A percentile compares a stretch with the other conserved stretches of the same genome.
phyloP scores from a whole-genome alignment of 2,113 vertebrate species.

The Protobothrops flavoviridis region DNA sequence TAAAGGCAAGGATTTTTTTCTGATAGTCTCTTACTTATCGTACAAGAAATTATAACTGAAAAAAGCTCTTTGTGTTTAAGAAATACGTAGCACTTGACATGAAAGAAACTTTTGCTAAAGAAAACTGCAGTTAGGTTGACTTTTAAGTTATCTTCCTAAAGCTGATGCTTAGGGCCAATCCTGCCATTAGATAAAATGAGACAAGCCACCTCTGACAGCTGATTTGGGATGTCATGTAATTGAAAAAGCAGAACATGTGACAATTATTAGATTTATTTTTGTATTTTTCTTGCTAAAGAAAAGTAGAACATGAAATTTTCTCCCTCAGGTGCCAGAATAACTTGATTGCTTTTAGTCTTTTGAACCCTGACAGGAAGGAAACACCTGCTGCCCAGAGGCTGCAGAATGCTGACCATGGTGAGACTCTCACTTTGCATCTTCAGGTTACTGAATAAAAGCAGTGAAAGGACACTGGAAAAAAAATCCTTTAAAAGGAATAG shows the following conservation, averaged over 20 bases:
- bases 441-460: background rate
- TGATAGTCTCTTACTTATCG: background rate
- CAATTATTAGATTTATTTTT: background rate
- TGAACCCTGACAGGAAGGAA: background rate
- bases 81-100: background rate
- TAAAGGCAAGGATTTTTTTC: background rate
- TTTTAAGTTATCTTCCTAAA: background rate
- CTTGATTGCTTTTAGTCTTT: background rate
- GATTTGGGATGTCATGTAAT: background rate
- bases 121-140: background rate
- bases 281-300: background rate
- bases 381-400: background rate
- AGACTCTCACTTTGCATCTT: background rate
- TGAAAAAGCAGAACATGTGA: background rate
- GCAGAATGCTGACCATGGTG: background rate
- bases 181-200: background rate
- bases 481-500: background rate
- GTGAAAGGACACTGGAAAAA: background rate
- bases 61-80: background rate
- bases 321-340: background rate
- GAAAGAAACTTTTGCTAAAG: background rate
- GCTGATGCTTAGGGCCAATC: background rate
- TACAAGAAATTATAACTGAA: conserved; percentile 11
- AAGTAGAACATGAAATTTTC: background rate
- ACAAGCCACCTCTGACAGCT: background rate